phyloP scores from a whole-genome alignment of 2,113 vertebrate genomes.

The Eublepharis macularius region DNA sequence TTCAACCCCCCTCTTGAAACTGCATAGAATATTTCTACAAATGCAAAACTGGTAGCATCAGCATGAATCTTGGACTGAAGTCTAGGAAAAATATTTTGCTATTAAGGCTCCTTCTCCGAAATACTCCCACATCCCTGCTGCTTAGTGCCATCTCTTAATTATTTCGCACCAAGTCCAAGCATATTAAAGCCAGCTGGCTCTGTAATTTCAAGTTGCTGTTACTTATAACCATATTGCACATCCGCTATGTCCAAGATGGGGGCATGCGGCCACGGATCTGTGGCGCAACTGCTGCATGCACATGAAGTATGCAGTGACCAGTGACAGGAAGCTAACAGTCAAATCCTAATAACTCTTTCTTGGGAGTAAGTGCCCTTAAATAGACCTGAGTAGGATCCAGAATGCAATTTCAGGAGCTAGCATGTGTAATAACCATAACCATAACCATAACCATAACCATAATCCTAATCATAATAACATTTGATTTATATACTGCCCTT shows the following conservation, averaged over 20 bases:
- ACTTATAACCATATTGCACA: neutral
- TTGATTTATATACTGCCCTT: too few relatives aligned
- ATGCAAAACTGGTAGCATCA: neutral
- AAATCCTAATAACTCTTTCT: too few relatives aligned
- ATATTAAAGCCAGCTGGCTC: neutral
- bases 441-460: too few relatives aligned
- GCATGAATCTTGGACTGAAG: neutral
- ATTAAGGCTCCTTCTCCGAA: neutral
- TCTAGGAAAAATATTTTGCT: conserved; percentile 19
- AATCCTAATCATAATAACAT: too few relatives aligned
- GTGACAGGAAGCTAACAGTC: too few relatives aligned
- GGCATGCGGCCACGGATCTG: neutral
- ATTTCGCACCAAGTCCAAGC: neutral
- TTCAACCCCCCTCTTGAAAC: neutral
- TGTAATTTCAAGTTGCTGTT: neutral
- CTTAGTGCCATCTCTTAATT: neutral
- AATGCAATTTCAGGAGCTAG: too few relatives aligned
- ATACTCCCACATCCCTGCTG: conserved; percentile 10
- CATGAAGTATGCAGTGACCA: neutral
- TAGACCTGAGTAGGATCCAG: too few relatives aligned
- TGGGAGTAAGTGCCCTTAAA: too few relatives aligned
- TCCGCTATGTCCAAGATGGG: neutral
- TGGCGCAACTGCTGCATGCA: neutral
- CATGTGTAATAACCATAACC: too few relatives aligned
- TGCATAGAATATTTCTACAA: neutral